A percentile compares a stretch with the other conserved stretches of the same genome.
Evolutionary conservation across 2,113 vertebrate genomes (phyloP).

Genomic region (Merops nubicus): DNA sequence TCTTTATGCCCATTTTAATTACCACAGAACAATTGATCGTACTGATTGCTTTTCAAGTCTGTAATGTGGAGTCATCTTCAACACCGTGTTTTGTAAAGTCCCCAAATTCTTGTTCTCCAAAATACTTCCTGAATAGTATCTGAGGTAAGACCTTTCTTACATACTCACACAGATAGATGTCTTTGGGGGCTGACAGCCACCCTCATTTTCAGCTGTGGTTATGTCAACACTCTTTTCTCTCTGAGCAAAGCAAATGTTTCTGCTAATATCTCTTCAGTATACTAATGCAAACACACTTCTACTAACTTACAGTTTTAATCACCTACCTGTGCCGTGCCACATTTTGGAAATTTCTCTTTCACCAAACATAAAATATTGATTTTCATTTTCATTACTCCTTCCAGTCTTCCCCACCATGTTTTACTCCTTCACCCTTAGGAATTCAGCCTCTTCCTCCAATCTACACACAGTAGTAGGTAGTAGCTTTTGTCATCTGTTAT

Average conservation of each 20-base stretch:
- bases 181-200: not conserved
- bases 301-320: not conserved
- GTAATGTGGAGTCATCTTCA: not conserved
- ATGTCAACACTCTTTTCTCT: not conserved
- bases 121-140: not conserved
- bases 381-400: not conserved
- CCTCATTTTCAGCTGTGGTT: not conserved
- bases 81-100: not conserved
- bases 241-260: not conserved
- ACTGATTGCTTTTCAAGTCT: not conserved
- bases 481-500: not conserved
- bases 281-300: not conserved
- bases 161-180: not conserved
- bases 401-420: not conserved
- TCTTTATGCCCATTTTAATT: slow-evolving; percentile 60
- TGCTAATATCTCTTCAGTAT: not conserved
- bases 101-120: not conserved
- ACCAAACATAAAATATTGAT: not conserved
- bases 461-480: not conserved
- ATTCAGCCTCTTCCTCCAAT: not conserved
- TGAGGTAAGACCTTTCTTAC: not conserved
- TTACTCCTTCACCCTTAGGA: not conserved
- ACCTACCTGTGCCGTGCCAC: not conserved
- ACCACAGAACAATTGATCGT: not conserved
- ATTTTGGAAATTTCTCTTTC: not conserved